Evolutionary conservation across 2,797 vertebrate species (phyloP), one percentile per base, ranked within the genome.

Genomic region (Enteromius radiatus): DNA sequence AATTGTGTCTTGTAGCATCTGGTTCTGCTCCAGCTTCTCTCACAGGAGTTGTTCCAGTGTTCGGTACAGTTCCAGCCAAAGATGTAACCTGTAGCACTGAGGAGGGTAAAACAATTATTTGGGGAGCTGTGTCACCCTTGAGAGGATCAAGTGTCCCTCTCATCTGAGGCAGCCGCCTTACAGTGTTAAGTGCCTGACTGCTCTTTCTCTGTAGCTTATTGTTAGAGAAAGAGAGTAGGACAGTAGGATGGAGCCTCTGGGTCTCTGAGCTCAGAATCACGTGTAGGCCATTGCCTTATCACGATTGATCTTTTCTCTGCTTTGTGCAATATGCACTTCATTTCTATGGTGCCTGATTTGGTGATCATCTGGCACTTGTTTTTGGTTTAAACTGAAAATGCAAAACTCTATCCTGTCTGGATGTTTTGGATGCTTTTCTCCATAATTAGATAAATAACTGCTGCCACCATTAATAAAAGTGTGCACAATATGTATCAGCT

Each of bases 61-160:
- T 83, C 52, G 7, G 38, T 68, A 69, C 64, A 47, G 49, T 70
- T 83, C 81, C 31, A 80, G 86, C 76, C 80, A 87, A 79, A 77
- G 82, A 78, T 85, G 56, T 65, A 78, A 79, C 54, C 76, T 43
- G 70, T 31, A 86, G 68, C 78, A 78, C 64, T 31, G 59, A 82
- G 67, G 76, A 45, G 61, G 79, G 64, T 83, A 77, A 85, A 61
- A 61, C 87, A 88, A 88, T 89, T 88, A 88, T 79, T 90, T 81
- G 81, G 71, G 86, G 85, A 88, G 88, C 84, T 77, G 81, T 82
- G 84, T 91, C 89, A 88, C 88, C 87, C 88, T 85, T 88, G 73
- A 86, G 84, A 85, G 82, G 70, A 91, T 89, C 84, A 73, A 81
- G 86, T 90, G 84, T 89, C 78, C 47, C 14, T 84, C 81, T 81